These are phyloP conservation scores for Muschampia plurimacula DNA, from an alignment of 2,888 invertebrate species.

Conservation along the genomic window DNA sequence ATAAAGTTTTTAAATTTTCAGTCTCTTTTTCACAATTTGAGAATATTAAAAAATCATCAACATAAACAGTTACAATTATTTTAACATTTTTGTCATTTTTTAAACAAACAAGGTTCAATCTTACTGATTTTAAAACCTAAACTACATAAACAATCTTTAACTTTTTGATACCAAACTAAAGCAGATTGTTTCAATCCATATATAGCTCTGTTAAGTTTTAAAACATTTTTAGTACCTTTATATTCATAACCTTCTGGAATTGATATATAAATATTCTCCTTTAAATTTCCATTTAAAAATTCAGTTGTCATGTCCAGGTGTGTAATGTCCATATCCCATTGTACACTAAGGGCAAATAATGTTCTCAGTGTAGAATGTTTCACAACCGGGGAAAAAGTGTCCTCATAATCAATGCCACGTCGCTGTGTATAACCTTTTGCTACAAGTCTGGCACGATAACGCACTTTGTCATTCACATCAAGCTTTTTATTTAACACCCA, in stretches of 20 bases:
- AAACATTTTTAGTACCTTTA: slow-evolving; percentile 13
- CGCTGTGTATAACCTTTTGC: slow-evolving; percentile 14
- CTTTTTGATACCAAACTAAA: slow-evolving; percentile 19
- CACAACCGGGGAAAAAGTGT: slow-evolving; percentile 5
- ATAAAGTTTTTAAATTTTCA: neutral
- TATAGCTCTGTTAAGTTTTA: slow-evolving; percentile 28
- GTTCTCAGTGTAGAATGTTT: neutral
- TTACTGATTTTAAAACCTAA: slow-evolving; percentile 7
- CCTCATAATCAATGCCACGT: slow-evolving; percentile 10
- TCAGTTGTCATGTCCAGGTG: slow-evolving; percentile 15
- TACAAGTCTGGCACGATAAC: neutral
- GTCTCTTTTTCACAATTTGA: slow-evolving; percentile 20
- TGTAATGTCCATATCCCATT: slow-evolving; percentile 4
- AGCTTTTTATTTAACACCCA: slow-evolving; percentile 19
- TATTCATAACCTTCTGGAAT: slow-evolving; percentile 2
- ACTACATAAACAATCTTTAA: neutral
- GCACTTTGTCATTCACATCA: slow-evolving; percentile 4
- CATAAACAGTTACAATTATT: slow-evolving; percentile 9
- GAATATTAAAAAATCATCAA: slow-evolving; percentile 18
- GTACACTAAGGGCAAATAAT: neutral
- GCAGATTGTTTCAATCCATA: slow-evolving; percentile 28
- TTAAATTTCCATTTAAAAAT: slow-evolving; percentile 8
- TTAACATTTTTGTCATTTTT: slow-evolving; percentile 7
- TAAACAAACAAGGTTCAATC: slow-evolving; percentile 7
- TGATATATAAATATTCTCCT: slow-evolving; percentile 5